Percentiles rank a stretch among this genome's conserved stretches.
Conservation (phyloP, 2,797 vertebrate genomes). For the Clamator glandarius region DNA sequence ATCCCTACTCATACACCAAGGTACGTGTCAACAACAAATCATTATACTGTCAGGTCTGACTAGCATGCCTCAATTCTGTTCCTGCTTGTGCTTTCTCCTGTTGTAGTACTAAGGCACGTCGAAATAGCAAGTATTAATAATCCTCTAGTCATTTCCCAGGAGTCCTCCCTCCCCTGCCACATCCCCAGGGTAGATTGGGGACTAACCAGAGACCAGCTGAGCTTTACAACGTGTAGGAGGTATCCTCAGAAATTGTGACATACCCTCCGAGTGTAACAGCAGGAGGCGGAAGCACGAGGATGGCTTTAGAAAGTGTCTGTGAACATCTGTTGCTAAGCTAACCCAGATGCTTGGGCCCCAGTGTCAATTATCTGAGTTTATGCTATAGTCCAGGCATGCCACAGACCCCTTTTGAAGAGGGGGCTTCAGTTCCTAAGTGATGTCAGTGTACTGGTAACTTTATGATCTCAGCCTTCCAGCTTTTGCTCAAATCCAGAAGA, state of each 20-base stretch:
- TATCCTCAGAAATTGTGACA: not conserved
- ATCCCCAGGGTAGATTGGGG: not conserved
- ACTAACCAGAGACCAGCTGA: not conserved
- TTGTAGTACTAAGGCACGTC: too few species aligned
- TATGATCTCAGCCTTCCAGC: conserved; percentile 13
- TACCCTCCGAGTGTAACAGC: not conserved
- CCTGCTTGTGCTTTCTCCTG: not conserved
- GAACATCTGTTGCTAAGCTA: conserved; percentile 38
- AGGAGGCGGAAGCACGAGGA: not conserved
- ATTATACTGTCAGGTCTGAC: not conserved
- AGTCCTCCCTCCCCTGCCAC: not conserved
- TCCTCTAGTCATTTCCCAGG: not conserved
- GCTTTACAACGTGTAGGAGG: not conserved
- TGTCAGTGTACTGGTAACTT: conserved; percentile 4
- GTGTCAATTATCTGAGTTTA: conserved; percentile 21
- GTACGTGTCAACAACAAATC: not conserved
- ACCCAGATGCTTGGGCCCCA: conserved; percentile 31
- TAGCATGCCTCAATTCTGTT: not conserved
- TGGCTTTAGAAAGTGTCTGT: conserved; percentile 14
- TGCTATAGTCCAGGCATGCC: not conserved
- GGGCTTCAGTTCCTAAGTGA: not conserved
- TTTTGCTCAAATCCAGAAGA: conserved; percentile 44
- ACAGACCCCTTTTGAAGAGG: not conserved
- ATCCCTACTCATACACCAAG: not conserved
- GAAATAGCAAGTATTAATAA: not conserved